These are phyloP conservation scores for Erebia epiphron DNA, from an alignment of 2,888 invertebrate genomes.

Conservation along the genomic window DNA sequence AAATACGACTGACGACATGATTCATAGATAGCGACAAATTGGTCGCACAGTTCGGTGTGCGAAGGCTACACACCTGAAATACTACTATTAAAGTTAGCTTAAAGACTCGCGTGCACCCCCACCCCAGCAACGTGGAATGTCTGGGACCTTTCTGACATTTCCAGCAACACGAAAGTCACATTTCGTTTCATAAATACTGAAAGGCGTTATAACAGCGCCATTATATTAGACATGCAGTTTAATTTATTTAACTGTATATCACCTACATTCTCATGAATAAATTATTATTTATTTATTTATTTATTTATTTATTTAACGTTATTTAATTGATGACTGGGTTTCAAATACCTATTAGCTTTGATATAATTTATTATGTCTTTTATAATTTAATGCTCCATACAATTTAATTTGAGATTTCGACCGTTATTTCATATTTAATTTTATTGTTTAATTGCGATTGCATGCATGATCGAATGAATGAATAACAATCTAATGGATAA, in stretches of 20 bases:
- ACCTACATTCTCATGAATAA: too few species aligned
- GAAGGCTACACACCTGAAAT: not conserved
- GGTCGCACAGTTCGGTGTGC: constrained; percentile 12
- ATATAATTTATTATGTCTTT: not conserved
- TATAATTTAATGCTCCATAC: not conserved
- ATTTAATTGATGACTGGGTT: not conserved
- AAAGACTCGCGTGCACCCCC: constrained; percentile 41
- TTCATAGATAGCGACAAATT: not conserved
- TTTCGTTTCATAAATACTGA: constrained; percentile 22
- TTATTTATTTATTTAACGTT: too few species aligned
- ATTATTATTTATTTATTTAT: too few species aligned
- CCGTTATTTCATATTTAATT: not conserved
- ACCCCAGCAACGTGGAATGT: constrained; percentile 35
- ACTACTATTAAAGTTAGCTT: constrained; percentile 1
- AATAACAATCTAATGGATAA: too few species aligned
- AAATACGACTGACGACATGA: not conserved
- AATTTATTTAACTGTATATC: too few species aligned
- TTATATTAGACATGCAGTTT: constrained; percentile 7
- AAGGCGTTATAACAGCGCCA: constrained; percentile 16
- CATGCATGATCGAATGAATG: not conserved
- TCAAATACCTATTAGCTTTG: constrained; percentile 6
- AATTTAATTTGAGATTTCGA: not conserved
- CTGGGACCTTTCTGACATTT: constrained; percentile 40
- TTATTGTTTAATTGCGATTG: not conserved
- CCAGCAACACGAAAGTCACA: constrained; percentile 28